A percentile compares a stretch with the other conserved stretches of the same genome.
Evolutionary conservation across 2,888 invertebrate species (phyloP).

Genomic region (Hypena proboscidalis): DNA sequence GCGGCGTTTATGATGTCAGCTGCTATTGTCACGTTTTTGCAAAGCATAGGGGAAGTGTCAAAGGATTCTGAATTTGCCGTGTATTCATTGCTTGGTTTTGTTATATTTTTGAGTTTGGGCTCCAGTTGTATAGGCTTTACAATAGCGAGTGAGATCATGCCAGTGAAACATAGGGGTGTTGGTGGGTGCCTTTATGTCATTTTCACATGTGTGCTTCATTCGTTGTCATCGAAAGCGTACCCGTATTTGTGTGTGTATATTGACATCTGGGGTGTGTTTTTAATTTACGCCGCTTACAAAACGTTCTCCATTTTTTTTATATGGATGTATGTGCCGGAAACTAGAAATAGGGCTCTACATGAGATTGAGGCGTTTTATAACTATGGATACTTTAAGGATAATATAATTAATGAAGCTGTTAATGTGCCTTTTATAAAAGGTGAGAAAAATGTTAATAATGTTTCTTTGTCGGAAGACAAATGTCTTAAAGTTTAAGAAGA

Average conservation of each 20-base stretch:
- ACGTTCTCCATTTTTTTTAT: constrained; percentile 16
- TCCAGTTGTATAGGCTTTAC: constrained; percentile 29
- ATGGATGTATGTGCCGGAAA: constrained; percentile 37
- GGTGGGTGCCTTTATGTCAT: constrained; percentile 25
- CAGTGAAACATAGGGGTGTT: constrained; percentile 37
- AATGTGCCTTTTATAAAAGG: constrained; percentile 19
- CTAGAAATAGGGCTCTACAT: constrained; percentile 30
- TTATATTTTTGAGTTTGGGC: constrained; percentile 25
- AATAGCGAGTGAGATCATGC: constrained; percentile 35
- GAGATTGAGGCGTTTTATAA: constrained; percentile 37
- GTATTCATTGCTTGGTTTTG: constrained; percentile 27
- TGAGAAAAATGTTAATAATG: not conserved
- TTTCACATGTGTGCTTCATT: constrained; percentile 31
- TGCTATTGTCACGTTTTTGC: constrained; percentile 17
- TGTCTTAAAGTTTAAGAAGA: not conserved
- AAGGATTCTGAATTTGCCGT: constrained; percentile 15
- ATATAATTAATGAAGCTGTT: constrained; percentile 1
- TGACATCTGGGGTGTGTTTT: constrained; percentile 25
- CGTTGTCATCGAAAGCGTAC: constrained; percentile 28
- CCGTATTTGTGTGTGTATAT: constrained; percentile 31
- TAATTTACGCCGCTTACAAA: constrained; percentile 13
- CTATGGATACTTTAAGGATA: constrained; percentile 16
- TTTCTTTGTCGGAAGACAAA: not conserved
- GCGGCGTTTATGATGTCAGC: constrained; percentile 23
- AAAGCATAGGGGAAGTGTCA: constrained; percentile 7